These are phyloP conservation scores for Euplexia lucipara DNA, from an alignment of 2,888 invertebrate species.

Conservation along the genomic window DNA sequence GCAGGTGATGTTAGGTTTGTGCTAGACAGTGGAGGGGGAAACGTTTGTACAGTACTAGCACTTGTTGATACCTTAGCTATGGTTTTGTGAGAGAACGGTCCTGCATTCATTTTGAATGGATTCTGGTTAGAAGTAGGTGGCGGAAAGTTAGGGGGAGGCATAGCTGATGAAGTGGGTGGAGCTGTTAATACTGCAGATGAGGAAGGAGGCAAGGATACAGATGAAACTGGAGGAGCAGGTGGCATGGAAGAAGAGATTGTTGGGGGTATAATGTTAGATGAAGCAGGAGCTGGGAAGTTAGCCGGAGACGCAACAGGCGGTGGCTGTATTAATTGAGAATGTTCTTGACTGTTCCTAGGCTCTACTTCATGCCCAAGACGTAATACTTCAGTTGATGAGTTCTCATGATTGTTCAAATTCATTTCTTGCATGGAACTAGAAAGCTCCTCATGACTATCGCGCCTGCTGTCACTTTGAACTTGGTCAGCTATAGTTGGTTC, in stretches of 20 bases:
- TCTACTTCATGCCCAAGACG: slow-evolving; percentile 57
- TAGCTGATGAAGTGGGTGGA: slow-evolving; percentile 52
- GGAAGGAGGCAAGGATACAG: slow-evolving; percentile 48
- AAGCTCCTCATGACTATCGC: slow-evolving; percentile 80
- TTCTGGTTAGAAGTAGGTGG: slow-evolving; percentile 76
- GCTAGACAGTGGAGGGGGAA: slow-evolving; percentile 76
- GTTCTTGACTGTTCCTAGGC: slow-evolving; percentile 60
- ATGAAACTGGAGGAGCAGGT: slow-evolving; percentile 56
- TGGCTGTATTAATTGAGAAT: slow-evolving; percentile 54
- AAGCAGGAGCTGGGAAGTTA: slow-evolving; percentile 63
- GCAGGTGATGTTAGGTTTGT: slow-evolving; percentile 81
- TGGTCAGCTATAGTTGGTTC: slow-evolving; percentile 71
- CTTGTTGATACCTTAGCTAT: slow-evolving; percentile 72
- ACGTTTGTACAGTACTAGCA: slow-evolving; percentile 70
- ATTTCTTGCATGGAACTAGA: slow-evolving; percentile 81
- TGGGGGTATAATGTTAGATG: slow-evolving; percentile 46
- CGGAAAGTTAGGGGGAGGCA: slow-evolving; percentile 75
- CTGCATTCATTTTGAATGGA: slow-evolving; percentile 85
- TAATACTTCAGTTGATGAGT: slow-evolving; percentile 65
- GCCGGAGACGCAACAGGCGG: slow-evolving; percentile 66
- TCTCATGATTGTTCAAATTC: slow-evolving; percentile 79
- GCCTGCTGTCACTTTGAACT: slow-evolving; percentile 68
- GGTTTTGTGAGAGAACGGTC: slow-evolving; percentile 87
- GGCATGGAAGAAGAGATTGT: slow-evolving; percentile 54
- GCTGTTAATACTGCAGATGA: slow-evolving; percentile 47